These are phyloP conservation scores for Morinoia aosen DNA, from an alignment of 2,888 invertebrate species.

Conservation along the genomic window DNA sequence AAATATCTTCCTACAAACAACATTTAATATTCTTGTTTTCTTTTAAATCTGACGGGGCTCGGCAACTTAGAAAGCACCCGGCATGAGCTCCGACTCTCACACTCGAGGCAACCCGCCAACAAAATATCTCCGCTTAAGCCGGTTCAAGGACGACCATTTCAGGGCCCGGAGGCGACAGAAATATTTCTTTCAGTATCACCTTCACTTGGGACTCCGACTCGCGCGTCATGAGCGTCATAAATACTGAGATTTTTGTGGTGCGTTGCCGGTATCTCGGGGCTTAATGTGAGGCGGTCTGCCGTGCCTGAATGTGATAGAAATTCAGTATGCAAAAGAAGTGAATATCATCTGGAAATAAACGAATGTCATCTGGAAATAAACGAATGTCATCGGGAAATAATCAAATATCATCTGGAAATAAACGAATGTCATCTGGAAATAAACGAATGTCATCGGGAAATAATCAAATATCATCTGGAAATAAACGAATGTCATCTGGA, in stretches of 20 bases:
- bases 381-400: not conserved
- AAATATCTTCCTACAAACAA: too few relatives aligned
- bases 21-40: too few relatives aligned
- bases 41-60: not conserved
- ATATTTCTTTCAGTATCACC: not conserved
- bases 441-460: not conserved
- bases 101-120: not conserved
- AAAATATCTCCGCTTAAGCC: not conserved
- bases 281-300: not conserved
- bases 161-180: not conserved
- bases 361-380: not conserved
- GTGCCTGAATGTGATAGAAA: too few relatives aligned
- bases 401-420: not conserved
- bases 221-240: not conserved
- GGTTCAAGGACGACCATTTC: conserved; percentile 9
- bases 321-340: not conserved
- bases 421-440: not conserved
- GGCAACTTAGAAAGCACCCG: not conserved
- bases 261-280: not conserved
- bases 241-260: not conserved
- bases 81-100: not conserved
- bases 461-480: too few relatives aligned
- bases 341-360: not conserved
- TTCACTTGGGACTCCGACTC: not conserved
- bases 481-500: not conserved